A percentile compares a stretch with the other conserved stretches of the same genome.
These are phyloP conservation scores for Lymantria dispar DNA, from an alignment of 2,888 invertebrate genomes.

Conservation along the genomic window DNA sequence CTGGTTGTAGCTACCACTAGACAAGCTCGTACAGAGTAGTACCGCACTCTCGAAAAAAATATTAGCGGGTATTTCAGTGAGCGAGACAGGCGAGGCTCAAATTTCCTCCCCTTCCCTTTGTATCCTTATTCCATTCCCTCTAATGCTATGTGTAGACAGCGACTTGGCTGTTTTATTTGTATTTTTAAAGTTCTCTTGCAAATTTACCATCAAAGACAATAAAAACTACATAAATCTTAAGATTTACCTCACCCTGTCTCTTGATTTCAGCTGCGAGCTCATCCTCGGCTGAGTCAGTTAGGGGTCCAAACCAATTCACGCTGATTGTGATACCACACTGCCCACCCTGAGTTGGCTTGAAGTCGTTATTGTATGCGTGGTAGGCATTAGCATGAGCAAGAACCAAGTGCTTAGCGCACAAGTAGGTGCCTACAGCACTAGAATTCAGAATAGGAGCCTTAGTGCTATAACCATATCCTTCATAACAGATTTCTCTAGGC, in stretches of 20 bases:
- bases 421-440: conserved; percentile 69
- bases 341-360: conserved; percentile 40
- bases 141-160: too few relatives aligned
- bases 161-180: too few relatives aligned
- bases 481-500: conserved; percentile 57
- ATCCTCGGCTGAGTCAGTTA: conserved; percentile 53
- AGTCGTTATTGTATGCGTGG: conserved; percentile 55
- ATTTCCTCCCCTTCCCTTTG: too few relatives aligned
- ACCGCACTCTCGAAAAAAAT: too few relatives aligned
- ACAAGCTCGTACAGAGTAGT: too few relatives aligned
- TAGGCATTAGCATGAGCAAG: conserved; percentile 78
- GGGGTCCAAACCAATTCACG: conserved; percentile 44
- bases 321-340: conserved; percentile 43
- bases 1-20: too few relatives aligned
- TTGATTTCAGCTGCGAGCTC: conserved; percentile 47
- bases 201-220: background rate
- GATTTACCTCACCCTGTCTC: conserved; percentile 27
- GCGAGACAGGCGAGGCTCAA: background rate
- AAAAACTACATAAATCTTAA: background rate
- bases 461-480: conserved; percentile 61
- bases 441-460: conserved; percentile 53
- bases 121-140: too few relatives aligned
- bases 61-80: too few relatives aligned
- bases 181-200: too few relatives aligned
- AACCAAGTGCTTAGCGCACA: conserved; percentile 70